Conservation (phyloP, 1,140 invertebrate species). For the Cecropterus lyciades region DNA sequence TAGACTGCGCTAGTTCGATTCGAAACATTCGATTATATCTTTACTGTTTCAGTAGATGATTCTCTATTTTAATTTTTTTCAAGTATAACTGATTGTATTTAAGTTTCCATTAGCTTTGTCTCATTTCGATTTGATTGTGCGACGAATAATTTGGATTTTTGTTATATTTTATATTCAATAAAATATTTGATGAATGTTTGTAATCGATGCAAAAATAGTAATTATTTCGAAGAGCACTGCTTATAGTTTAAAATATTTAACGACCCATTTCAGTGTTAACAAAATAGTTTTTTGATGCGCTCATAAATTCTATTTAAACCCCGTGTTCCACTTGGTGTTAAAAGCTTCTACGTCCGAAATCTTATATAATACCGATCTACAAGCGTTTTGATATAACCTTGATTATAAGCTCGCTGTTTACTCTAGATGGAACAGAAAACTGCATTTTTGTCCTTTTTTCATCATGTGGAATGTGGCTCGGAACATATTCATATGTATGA, state of each 20-base stretch:
- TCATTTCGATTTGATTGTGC: conserved; percentile 3
- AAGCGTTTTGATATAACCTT: background rate
- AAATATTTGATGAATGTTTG: background rate
- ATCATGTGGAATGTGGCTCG: background rate
- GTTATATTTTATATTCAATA: background rate
- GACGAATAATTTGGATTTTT: background rate
- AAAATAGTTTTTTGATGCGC: background rate
- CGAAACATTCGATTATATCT: conserved; percentile 26
- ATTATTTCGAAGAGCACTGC: background rate
- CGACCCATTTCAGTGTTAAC: background rate
- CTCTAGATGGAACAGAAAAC: background rate
- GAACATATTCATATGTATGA: conserved; percentile 10
- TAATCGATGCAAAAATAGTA: background rate
- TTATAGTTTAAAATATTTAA: conserved; percentile 1
- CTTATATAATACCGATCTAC: too few relatives aligned
- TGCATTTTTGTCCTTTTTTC: background rate
- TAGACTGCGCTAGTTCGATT: conserved; percentile 25
- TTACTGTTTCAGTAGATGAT: conserved; percentile 5
- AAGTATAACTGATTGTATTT: background rate
- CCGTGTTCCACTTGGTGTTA: background rate
- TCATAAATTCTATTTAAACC: background rate
- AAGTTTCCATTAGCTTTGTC: background rate
- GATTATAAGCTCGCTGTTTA: background rate
- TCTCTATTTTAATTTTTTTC: background rate
- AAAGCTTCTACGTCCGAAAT: background rate